phyloP scores from a whole-genome alignment of 2,888 invertebrate genomes.

The Drosophila vallismaia region DNA sequence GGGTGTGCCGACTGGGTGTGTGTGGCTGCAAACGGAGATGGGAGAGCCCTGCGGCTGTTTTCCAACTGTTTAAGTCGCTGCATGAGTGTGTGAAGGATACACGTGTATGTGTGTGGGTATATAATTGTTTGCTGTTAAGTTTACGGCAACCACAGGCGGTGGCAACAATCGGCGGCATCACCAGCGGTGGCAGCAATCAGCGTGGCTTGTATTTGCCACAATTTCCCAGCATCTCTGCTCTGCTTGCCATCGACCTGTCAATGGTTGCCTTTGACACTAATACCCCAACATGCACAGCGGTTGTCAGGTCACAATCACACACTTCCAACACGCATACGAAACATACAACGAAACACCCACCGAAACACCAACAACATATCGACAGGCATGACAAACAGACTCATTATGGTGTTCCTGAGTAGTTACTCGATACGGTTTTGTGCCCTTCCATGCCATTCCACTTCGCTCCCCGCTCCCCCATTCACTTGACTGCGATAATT shows the following conservation, averaged over 20 bases:
- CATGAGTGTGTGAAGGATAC: conserved; percentile 10
- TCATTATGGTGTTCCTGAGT: conserved; percentile 53
- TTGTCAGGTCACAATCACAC: conserved; percentile 28
- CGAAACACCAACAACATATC: conserved; percentile 4
- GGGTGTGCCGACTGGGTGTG: conserved; percentile 1
- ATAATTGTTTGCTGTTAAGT: conserved; percentile 77
- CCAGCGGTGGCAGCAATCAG: conserved; percentile 22
- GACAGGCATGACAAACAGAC: conserved; percentile 1
- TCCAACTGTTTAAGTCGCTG: conserved; percentile 19
- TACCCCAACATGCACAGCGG: conserved; percentile 47
- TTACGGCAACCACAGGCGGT: conserved; percentile 69
- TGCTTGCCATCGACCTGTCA: conserved; percentile 45
- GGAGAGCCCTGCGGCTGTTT: conserved; percentile 60
- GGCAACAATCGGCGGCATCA: conserved; percentile 60
- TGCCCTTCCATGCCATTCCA: conserved; percentile 13
- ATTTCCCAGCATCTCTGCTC: conserved; percentile 20
- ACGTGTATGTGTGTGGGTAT: conserved; percentile 31
- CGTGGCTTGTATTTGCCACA: conserved; percentile 49
- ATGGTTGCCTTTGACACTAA: conserved; percentile 66
- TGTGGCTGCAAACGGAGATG: conserved; percentile 33
- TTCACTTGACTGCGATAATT: conserved; percentile 43
- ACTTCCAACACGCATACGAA: background rate
- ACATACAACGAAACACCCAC: background rate
- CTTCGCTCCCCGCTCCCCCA: no score
- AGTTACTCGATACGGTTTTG: conserved; percentile 37